Evolutionary conservation across 2,797 vertebrate genomes (phyloP).

Genomic region (Telmatherina bonti): DNA sequence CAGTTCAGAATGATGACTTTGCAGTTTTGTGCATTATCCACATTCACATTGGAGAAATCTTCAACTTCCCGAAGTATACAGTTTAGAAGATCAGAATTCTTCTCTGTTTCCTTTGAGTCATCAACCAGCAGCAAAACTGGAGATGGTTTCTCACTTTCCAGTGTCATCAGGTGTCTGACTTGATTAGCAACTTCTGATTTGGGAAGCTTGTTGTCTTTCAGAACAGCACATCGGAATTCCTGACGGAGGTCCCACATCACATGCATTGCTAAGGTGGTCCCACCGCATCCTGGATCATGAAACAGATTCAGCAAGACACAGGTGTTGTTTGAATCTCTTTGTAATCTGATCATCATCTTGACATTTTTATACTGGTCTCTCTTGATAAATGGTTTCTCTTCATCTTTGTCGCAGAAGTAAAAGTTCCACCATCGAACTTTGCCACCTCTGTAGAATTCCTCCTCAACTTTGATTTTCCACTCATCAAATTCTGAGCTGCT

Average conservation of each 20-base stretch:
- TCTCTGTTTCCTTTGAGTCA: conserved; percentile 78
- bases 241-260: conserved; percentile 84
- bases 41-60: conserved; percentile 9
- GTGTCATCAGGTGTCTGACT: conserved; percentile 76
- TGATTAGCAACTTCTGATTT: conserved; percentile 80
- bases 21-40: conserved; percentile 64
- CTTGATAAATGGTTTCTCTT: too few species aligned
- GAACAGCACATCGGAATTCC: conserved; percentile 81
- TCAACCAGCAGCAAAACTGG: conserved; percentile 85
- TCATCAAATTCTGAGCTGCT: conserved; percentile 65
- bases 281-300: conserved; percentile 86
- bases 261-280: conserved; percentile 86
- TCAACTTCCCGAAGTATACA: conserved; percentile 58
- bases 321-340: conserved; percentile 53
- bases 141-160: conserved; percentile 63
- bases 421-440: conserved; percentile 89
- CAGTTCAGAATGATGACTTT: conserved; percentile 86
- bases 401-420: conserved; percentile 86
- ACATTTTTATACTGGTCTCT: conserved; percentile 77
- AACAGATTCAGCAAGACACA: conserved; percentile 81
- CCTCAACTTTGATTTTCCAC: conserved; percentile 63
- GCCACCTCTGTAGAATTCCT: conserved; percentile 85
- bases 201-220: conserved; percentile 80
- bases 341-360: conserved; percentile 52
- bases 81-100: conserved; percentile 66